A percentile compares a stretch with the other conserved stretches of the same genome.
Conservation (phyloP, 1,140 invertebrate species). For the Drosophila orosa region DNA sequence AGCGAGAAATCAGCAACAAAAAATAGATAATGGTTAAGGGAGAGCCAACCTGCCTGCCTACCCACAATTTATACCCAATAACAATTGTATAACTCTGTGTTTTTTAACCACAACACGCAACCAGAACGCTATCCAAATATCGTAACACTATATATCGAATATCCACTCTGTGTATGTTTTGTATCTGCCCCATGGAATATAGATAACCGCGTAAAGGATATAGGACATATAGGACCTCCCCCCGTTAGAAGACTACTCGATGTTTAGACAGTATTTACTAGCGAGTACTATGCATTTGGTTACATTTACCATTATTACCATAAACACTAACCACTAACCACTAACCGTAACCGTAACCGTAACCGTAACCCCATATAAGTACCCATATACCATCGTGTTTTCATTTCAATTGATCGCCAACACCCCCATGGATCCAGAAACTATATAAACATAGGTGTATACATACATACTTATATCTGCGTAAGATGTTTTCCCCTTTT, state of each 20-base stretch:
- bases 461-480: conserved; percentile 37
- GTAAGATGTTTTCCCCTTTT: conserved; percentile 61
- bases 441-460: conserved; percentile 35
- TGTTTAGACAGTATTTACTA: conserved; percentile 65
- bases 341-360: not conserved
- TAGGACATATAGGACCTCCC: conserved; percentile 19
- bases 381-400: conserved; percentile 4
- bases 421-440: conserved; percentile 22
- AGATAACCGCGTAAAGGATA: conserved; percentile 41
- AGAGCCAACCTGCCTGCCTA: not conserved
- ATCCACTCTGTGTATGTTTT: conserved; percentile 63
- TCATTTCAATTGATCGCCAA: conserved; percentile 10
- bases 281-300: conserved; percentile 38
- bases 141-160: conserved; percentile 30
- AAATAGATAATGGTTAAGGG: conserved; percentile 1
- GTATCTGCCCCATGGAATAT: conserved; percentile 51
- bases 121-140: conserved; percentile 23
- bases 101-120: conserved; percentile 31
- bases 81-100: conserved; percentile 33
- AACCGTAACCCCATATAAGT: conserved; percentile 1
- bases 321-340: conserved; percentile 1
- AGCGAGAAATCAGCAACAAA: not conserved
- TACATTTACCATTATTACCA: conserved; percentile 28
- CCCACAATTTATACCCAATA: conserved; percentile 7
- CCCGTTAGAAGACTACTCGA: conserved; percentile 55